phyloP scores from a whole-genome alignment of 2,797 vertebrate genomes.

The Eospalax fontanierii region DNA sequence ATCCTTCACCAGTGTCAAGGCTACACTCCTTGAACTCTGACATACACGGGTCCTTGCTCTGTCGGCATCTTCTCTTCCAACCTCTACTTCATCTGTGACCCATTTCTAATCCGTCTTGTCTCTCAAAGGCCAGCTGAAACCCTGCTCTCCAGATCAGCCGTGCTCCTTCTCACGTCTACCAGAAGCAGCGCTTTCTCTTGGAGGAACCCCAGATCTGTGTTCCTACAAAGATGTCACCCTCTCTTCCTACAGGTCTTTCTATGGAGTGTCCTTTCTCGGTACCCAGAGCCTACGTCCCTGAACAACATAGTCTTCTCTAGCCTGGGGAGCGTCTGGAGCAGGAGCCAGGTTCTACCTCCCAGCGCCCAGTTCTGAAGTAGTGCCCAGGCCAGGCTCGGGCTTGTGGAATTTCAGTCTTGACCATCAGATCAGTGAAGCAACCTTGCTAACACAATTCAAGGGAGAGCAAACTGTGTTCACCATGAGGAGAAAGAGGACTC shows the following conservation, averaged over 20 bases:
- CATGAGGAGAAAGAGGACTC: neutral
- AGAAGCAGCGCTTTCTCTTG: neutral
- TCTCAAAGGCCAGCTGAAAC: neutral
- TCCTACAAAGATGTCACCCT: neutral
- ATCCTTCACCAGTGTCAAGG: neutral
- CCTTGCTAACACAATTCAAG: neutral
- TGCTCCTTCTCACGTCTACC: rapidly evolving
- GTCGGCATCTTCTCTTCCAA: too few species aligned
- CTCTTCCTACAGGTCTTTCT: neutral
- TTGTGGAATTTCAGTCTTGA: too few species aligned
- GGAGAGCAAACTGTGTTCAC: neutral
- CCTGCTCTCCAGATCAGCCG: rapidly evolving
- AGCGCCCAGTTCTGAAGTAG: neutral
- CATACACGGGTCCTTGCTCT: neutral
- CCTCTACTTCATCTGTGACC: neutral
- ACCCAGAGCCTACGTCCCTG: too few species aligned
- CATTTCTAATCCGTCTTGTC: neutral
- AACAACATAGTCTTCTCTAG: neutral
- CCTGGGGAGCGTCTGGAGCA: neutral
- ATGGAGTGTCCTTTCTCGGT: too few species aligned
- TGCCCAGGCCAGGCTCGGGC: rapidly evolving
- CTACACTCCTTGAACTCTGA: neutral
- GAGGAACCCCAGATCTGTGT: rapidly evolving
- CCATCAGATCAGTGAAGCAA: neutral
- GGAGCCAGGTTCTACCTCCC: neutral